Evolutionary conservation across 2,888 invertebrate species (phyloP), one percentile per base, ranked within the genome.

Genomic region (Caenorhabditis macrosperma): DNA sequence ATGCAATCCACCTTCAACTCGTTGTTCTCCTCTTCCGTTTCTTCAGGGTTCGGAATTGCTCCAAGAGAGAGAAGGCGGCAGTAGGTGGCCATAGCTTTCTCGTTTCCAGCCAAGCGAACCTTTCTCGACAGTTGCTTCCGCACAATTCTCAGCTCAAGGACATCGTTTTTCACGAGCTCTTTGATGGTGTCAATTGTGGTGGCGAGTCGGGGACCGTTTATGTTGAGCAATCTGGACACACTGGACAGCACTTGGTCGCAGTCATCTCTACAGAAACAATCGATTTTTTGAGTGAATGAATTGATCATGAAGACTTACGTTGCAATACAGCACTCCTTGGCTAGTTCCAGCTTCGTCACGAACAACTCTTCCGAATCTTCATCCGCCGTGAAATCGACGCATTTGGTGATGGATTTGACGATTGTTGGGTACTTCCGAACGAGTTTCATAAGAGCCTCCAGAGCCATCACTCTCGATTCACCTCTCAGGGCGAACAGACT

Each of bases 201-300:
- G 1, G 52, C 68, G 0, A 78, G 44, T 9, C 57, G 46, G n/a
- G 2, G 7, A 10, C 60, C 63, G 15, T 66, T 44, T 1, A 50
- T 44, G 41, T 67, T 78, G 22, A 74, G 24, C 4, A 60, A 44
- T 15, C 57, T 52, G 3, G 46, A 57, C 2, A 78, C 61, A 10
- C 26, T 28, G 1, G 22, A 30, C 7, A 78, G 41, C 6, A 55
- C 4, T 0, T 12, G 22, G 12, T 71, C 72, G 17, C 59, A 55
- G 20, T 72, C 44, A 41, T 78, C 72, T 5, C 67, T 78, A 60
- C n/a, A n/a, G 10, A 78, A 78, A 17, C 33, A 54, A 7, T n/a
- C 33, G 15, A 17, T 4, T n/a, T 35, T 22, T 26, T 9, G n/a
- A 10, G 33, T 2, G 48, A 22, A n/a, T 0, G 22, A 35, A 33